Evolutionary conservation across 2,797 vertebrate genomes (phyloP), one percentile per base, ranked within the genome.

Genomic region (Pseudochaenichthys georgianus): DNA sequence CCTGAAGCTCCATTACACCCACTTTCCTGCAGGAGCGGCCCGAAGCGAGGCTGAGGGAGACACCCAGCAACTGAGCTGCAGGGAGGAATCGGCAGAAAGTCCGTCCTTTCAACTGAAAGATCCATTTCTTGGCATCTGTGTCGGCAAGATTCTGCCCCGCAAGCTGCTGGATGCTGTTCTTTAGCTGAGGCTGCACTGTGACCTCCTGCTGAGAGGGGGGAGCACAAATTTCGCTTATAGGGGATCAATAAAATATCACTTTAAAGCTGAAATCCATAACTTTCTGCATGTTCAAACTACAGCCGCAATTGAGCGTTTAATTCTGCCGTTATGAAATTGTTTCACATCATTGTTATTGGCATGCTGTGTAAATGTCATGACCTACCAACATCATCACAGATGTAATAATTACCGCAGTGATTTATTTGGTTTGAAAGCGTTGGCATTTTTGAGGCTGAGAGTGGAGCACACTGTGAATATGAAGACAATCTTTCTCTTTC

Each of bases 191-290:
- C 71, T 68, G 68, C 74, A 75, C 70, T 45, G 63, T 68, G 59
- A 67, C 64, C 42, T 63, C 70, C 60, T 57, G 12, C 60, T 0
- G 63, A 68, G 64, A 50, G 21, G 1, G 13, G 9, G 58, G 55
- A 70, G 76, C 23, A 60, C 53, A 54, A 43, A 57, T 63, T 73
- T 64, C 16, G 16, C 65, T 77, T 54, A 57, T 38, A 46, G n/a
- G 28, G 65, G 61, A 87, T 85, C 83, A 65, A 84, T 88, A 45
- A 86, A 77, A 67, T 59, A 69, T 69, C 64, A 23, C 58, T 65
- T 78, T 28, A 75, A 79, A 78, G 63, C 74, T 64, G 55, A 65
- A 77, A 77, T 77, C 64, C 46, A 31, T 71, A 64, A 62, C 45
- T 73, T 51, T 73, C 70, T 58, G 63, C 53, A 19, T n/a, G 52